These are phyloP conservation scores for Axinella damicornis DNA, from an alignment of 37 sponge, comb jelly and placozoan species.

Conservation along the genomic window DNA sequence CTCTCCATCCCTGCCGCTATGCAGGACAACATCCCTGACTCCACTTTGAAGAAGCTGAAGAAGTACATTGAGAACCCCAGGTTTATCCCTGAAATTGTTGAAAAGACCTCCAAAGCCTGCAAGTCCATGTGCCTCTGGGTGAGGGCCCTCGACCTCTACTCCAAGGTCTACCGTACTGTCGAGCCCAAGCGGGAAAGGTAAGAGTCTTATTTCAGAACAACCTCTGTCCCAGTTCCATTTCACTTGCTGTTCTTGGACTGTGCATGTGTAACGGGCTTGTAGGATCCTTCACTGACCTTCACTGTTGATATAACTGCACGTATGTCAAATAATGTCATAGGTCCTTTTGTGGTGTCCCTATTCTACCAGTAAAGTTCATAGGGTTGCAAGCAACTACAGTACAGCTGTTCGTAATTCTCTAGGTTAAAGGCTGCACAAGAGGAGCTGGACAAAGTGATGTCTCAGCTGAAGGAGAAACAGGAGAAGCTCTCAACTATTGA, in stretches of 20 bases:
- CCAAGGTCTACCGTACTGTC: constrained; percentile 93
- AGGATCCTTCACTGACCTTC: too few relatives aligned
- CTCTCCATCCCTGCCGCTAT: not conserved
- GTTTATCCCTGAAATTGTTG: constrained; percentile 92
- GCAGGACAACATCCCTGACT: constrained; percentile 94
- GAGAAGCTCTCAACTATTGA: constrained; percentile 87
- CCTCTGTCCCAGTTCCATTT: not conserved
- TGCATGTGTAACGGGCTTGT: too few relatives aligned
- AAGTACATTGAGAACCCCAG: constrained; percentile 99
- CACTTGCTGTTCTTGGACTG: too few relatives aligned
- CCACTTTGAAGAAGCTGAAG: constrained; percentile 92
- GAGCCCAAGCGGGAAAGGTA: constrained; percentile 95
- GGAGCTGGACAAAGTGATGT: constrained; percentile 83
- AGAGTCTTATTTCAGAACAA: not conserved
- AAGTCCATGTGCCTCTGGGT: constrained; percentile 99
- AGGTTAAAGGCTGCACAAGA: constrained; percentile 86
- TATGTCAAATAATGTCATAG: too few relatives aligned
- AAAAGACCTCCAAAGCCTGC: constrained; percentile 96
- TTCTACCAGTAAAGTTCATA: too few relatives aligned
- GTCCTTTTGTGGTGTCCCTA: too few relatives aligned
- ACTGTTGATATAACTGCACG: too few relatives aligned
- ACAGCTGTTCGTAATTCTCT: not conserved
- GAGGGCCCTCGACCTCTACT: constrained; percentile 91
- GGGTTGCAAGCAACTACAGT: too few relatives aligned
- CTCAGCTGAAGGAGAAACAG: constrained; percentile 93